phyloP scores from a whole-genome alignment of 2,113 vertebrate species.

The Neomonachus schauinslandi region DNA sequence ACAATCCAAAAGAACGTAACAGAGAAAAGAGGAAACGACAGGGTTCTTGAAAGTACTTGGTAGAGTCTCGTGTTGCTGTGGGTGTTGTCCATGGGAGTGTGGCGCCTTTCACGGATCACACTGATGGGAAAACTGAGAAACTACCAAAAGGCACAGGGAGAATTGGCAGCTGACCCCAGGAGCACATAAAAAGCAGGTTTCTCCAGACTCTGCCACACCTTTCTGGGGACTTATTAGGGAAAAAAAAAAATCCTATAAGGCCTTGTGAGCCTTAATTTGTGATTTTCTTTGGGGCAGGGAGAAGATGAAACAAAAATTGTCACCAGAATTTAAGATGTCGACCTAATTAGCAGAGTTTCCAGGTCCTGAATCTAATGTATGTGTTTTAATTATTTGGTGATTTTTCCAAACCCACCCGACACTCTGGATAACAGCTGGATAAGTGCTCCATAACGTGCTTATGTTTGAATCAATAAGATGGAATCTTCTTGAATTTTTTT shows the following conservation, averaged over 20 bases:
- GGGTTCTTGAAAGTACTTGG: not conserved
- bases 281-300: not conserved
- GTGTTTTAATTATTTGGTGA: not conserved
- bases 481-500: not conserved
- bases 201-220: not conserved
- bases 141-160: not conserved
- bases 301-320: not conserved
- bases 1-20: not conserved
- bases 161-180: not conserved
- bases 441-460: not conserved
- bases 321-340: not conserved
- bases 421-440: not conserved
- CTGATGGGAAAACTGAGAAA: not conserved
- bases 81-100: not conserved
- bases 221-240: not conserved
- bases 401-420: not conserved
- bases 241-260: not conserved
- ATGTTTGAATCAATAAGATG: not conserved
- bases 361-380: not conserved
- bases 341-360: not conserved
- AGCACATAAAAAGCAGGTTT: not conserved
- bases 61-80: not conserved
- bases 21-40: not conserved
- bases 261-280: not conserved
- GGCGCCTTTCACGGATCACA: not conserved